Conservation (phyloP, 2,888 invertebrate species). For the Parelbella ahira region DNA sequence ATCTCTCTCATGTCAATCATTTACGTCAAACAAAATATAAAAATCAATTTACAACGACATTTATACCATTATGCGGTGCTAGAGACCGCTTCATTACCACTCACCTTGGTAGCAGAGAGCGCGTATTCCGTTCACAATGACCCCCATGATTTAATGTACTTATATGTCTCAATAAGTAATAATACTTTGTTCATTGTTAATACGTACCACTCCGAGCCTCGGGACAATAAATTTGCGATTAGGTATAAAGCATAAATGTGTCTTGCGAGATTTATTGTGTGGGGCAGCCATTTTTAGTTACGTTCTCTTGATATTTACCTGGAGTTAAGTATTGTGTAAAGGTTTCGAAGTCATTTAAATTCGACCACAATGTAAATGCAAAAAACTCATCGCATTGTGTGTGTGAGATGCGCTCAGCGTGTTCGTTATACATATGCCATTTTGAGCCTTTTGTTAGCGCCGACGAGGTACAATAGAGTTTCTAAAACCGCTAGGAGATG, state of each 20-base stretch:
- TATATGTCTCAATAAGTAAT: slow-evolving; percentile 60
- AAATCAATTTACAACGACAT: slow-evolving; percentile 71
- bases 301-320: slow-evolving; percentile 62
- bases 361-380: slow-evolving; percentile 60
- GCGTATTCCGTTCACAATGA: slow-evolving; percentile 52
- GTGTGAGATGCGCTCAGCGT: slow-evolving; percentile 64
- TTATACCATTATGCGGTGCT: slow-evolving; percentile 60
- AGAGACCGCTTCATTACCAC: slow-evolving; percentile 73
- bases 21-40: slow-evolving; percentile 79
- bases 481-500: slow-evolving; percentile 23
- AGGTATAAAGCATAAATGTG: slow-evolving; percentile 66
- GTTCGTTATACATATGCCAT: slow-evolving; percentile 48
- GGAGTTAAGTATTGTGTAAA: slow-evolving; percentile 52
- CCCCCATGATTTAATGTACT: slow-evolving; percentile 53
- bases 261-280: slow-evolving; percentile 60
- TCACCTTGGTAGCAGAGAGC: slow-evolving; percentile 55
- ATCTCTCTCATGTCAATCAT: slow-evolving; percentile 73
- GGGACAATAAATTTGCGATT: slow-evolving; percentile 76
- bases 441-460: slow-evolving; percentile 50
- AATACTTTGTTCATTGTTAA: slow-evolving; percentile 74
- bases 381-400: slow-evolving; percentile 53
- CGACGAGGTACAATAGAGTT: slow-evolving; percentile 49
- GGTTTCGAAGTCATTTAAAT: slow-evolving; percentile 59
- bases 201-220: slow-evolving; percentile 65
- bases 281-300: slow-evolving; percentile 55